phyloP scores from a whole-genome alignment of 2,113 vertebrate species.

The Phyllopteryx taeniolatus region DNA sequence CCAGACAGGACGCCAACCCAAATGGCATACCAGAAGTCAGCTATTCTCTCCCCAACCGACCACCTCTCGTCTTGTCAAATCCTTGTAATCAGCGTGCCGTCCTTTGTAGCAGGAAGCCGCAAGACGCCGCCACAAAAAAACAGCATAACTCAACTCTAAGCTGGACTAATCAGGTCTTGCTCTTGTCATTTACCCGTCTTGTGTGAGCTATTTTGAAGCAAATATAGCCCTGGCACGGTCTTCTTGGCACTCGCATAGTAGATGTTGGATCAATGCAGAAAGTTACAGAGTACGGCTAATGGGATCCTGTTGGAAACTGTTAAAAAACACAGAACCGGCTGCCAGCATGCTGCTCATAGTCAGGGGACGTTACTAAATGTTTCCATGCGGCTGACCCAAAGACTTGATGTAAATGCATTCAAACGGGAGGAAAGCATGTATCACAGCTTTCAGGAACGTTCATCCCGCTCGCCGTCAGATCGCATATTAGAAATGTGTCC shows the following conservation, averaged over 20 bases:
- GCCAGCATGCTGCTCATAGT: constrained; percentile 65
- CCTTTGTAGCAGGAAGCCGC: constrained; percentile 68
- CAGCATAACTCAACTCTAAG: constrained; percentile 59
- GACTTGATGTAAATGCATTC: constrained; percentile 60
- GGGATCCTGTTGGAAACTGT: constrained; percentile 66
- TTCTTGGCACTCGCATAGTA: constrained; percentile 67
- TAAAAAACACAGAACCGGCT: constrained; percentile 55
- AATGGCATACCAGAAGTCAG: constrained; percentile 70
- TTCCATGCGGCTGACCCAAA: constrained; percentile 70
- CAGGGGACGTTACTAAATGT: constrained; percentile 64
- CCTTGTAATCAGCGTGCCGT: constrained; percentile 69
- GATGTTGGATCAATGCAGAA: constrained; percentile 72
- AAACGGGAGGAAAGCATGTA: constrained; percentile 33
- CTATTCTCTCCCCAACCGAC: constrained; percentile 65
- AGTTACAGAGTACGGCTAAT: constrained; percentile 56
- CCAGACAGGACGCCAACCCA: constrained; percentile 62
- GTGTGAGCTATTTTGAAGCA: constrained; percentile 64
- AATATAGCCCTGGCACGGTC: constrained; percentile 66
- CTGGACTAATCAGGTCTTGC: constrained; percentile 69
- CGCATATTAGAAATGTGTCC: constrained; percentile 50
- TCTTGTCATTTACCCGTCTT: constrained; percentile 54
- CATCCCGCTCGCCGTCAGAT: constrained; percentile 9
- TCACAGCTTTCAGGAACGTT: constrained; percentile 30
- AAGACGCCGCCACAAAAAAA: constrained; percentile 44
- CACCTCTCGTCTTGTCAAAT: constrained; percentile 68